These are phyloP conservation scores for Hypsibius dujardini DNA, from an alignment of 1,140 invertebrate genomes.

Conservation along the genomic window DNA sequence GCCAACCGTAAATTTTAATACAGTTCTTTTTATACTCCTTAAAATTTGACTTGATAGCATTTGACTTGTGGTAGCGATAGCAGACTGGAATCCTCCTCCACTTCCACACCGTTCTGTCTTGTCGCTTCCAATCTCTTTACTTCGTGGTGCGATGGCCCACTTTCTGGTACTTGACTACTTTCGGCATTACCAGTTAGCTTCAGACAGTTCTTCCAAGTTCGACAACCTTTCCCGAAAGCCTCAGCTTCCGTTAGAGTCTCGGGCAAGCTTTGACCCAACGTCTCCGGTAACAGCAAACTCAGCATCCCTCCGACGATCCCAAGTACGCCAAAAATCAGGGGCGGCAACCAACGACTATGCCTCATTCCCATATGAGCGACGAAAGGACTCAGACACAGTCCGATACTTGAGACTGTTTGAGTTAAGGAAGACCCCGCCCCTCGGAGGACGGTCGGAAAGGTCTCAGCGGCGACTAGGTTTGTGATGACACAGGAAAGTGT, in stretches of 20 bases:
- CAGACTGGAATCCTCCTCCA: no score
- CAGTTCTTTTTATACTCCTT: no score
- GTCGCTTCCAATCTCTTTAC: no score
- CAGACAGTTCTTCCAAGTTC: no score
- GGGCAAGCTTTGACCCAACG: conserved; percentile 57
- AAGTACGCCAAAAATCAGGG: conserved; percentile 64
- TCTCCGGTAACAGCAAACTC: conserved; percentile 67
- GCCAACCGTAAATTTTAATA: no score
- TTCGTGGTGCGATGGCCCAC: no score
- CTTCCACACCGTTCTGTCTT: no score
- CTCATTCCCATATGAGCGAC: not conserved
- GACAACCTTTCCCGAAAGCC: conserved; percentile 16
- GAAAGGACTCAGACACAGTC: not conserved
- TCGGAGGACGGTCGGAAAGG: not conserved
- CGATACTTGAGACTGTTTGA: not conserved
- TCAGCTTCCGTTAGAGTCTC: conserved; percentile 55
- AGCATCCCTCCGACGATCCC: conserved; percentile 57
- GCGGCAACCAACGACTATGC: conserved; percentile 39
- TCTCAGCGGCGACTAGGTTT: not conserved
- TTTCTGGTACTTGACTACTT: no score
- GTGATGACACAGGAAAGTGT: not conserved
- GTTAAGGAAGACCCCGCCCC: not conserved
- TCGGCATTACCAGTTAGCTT: no score
- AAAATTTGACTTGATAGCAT: no score
- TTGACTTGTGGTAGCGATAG: no score